Evolutionary conservation across 2,113 vertebrate species (phyloP).

Genomic region (Micromys minutus): DNA sequence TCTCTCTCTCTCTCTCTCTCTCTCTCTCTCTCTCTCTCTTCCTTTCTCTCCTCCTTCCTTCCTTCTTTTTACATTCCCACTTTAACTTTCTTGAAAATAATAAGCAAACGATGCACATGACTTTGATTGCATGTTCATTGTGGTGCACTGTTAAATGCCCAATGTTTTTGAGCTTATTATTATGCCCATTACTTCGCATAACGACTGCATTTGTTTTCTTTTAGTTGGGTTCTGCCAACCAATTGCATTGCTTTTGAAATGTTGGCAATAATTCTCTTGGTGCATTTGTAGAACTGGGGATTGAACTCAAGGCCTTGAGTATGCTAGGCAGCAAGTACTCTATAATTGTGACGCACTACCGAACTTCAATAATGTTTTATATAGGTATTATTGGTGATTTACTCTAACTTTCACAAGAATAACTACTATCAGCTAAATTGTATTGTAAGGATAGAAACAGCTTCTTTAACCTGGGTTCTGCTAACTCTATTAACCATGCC

Average conservation of each 20-base stretch:
- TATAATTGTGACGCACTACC: not conserved
- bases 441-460: not conserved
- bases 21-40: fast-evolving
- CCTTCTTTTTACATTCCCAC: not conserved
- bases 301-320: not conserved
- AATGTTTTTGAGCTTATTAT: not conserved
- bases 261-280: not conserved
- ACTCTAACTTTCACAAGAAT: not conserved
- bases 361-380: not conserved
- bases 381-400: not conserved
- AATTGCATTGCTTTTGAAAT: conserved; percentile 25
- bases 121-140: not conserved
- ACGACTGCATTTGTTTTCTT: not conserved
- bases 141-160: not conserved
- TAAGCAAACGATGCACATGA: not conserved
- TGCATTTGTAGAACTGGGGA: not conserved
- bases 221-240: not conserved
- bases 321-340: not conserved
- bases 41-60: fast-evolving
- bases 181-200: not conserved
- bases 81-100: not conserved
- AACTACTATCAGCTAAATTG: not conserved
- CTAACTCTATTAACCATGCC: not conserved
- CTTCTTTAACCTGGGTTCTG: not conserved
- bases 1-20: not conserved